Conservation (phyloP, 1,140 invertebrate species). For the Solenopsis fugax region DNA sequence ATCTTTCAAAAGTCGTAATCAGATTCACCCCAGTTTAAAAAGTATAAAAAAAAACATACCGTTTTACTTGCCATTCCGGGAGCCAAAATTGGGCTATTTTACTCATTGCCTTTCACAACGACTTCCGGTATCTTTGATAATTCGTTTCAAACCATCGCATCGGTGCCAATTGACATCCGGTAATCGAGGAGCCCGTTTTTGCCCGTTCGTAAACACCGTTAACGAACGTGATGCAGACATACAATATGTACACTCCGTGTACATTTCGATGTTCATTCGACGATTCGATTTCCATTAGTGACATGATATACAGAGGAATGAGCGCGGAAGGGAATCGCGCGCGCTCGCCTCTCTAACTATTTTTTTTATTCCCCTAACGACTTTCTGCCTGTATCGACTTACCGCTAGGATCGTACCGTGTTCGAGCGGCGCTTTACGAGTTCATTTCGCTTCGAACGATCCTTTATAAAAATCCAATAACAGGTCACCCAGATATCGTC, state of each 20-base stretch:
- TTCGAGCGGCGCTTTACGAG: conserved; percentile 34
- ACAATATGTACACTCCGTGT: neutral
- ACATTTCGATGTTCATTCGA: conserved; percentile 36
- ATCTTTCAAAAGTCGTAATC: too few species aligned
- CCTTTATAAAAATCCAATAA: conserved; percentile 64
- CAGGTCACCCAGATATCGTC: conserved; percentile 55
- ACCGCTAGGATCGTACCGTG: neutral
- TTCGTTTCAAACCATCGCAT: neutral
- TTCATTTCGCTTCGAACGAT: conserved; percentile 53
- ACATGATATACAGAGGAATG: conserved; percentile 19
- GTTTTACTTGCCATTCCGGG: too few species aligned
- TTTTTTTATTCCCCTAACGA: conserved; percentile 45
- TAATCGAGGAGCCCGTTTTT: conserved; percentile 11
- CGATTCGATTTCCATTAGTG: conserved; percentile 52
- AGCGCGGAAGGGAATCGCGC: conserved; percentile 19
- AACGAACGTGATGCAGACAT: neutral
- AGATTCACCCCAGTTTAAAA: too few species aligned
- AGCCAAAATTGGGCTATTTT: too few species aligned
- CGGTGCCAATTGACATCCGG: conserved; percentile 8
- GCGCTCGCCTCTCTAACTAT: neutral
- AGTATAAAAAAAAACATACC: too few species aligned
- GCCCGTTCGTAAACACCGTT: neutral
- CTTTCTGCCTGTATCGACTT: conserved; percentile 28
- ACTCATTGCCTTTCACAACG: too few species aligned
- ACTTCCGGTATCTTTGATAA: neutral